A percentile compares a stretch with the other conserved stretches of the same genome.
Evolutionary conservation across 2,113 vertebrate genomes (phyloP).

Genomic region (Neolamprologus hecqui): DNA sequence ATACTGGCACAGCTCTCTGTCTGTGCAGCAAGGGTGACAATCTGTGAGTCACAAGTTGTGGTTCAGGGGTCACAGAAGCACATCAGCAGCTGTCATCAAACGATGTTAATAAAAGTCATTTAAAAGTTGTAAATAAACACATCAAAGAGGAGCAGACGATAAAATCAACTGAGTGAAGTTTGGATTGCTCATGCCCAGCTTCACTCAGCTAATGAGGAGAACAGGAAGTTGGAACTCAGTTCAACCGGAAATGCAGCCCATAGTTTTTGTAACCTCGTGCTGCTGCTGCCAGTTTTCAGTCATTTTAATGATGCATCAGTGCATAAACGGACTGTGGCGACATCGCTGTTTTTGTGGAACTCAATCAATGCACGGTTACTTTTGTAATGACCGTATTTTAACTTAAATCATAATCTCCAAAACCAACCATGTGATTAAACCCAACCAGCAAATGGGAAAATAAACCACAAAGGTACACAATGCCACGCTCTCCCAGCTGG

Average conservation of each 20-base stretch:
- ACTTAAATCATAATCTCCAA: not conserved
- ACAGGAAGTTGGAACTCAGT: not conserved
- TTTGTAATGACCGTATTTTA: not conserved
- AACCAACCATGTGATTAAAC: not conserved
- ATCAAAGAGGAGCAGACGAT: not conserved
- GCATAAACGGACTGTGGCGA: fast-evolving
- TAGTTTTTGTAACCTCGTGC: not conserved
- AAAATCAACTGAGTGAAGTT: not conserved
- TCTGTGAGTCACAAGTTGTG: not conserved
- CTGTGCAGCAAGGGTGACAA: not conserved
- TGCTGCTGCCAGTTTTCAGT: not conserved
- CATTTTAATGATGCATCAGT: not conserved
- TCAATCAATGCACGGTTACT: not conserved
- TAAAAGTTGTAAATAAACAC: not conserved
- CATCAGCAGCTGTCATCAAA: not conserved
- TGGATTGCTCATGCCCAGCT: not conserved
- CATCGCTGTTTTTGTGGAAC: not conserved
- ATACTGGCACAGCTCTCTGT: not conserved
- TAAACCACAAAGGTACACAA: not conserved
- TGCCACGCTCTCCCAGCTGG: not conserved
- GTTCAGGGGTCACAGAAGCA: not conserved
- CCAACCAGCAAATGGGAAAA: not conserved
- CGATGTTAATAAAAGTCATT: not conserved
- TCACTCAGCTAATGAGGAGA: not conserved
- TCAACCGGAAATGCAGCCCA: not conserved